Base-by-base conservation (phyloP, 1,140 invertebrate genomes). In the Lucilia sericata region DNA sequence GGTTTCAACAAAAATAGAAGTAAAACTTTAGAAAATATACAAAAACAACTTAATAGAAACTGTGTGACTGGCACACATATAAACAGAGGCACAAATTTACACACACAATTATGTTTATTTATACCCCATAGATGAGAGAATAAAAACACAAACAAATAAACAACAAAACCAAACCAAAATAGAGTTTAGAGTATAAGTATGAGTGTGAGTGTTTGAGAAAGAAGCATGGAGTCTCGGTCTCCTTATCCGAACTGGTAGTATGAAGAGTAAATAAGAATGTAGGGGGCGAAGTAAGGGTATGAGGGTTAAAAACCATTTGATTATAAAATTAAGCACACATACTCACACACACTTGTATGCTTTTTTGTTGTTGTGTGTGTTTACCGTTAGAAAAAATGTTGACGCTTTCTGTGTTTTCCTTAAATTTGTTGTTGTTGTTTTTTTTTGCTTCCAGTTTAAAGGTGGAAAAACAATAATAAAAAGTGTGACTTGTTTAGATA, bases 31-130 rank as follows among this genome's bases (percentile, higher is more conserved):
- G 55, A n/a, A n/a, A 60, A 60, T n/a, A 60, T 17, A 60, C 0
- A 7, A 60, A 60, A 60, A 60, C 55, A 60, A 60, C 55, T 60
- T n/a, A 60, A 60, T 17, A 60, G 1, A 60, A 60, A 17, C 7
- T 14, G 14, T n/a, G 25, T 30, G 25, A 30, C 25, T 30, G 14
- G 5, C 55, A 60, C 55, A 60, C n/a, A 60, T n/a, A 14, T 14
- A 60, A 14, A n/a, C 8, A 60, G 5, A 17, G 14, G 55, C 55
- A 60, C 55, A 60, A 14, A n/a, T 17, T 60, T 60, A 60, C 55
- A 60, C 55, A 60, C 55, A 60, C 14, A 60, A 60, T 60, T 60
- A 60, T 60, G 55, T 60, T 60, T 60, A 60, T 60, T 60, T 60
- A 60, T 60, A 60, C 17, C 17, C 14, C 55, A 60, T 60, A 60